Conservation (phyloP, 2,797 vertebrate genomes). For the Myoxocephalus aenaeus region DNA sequence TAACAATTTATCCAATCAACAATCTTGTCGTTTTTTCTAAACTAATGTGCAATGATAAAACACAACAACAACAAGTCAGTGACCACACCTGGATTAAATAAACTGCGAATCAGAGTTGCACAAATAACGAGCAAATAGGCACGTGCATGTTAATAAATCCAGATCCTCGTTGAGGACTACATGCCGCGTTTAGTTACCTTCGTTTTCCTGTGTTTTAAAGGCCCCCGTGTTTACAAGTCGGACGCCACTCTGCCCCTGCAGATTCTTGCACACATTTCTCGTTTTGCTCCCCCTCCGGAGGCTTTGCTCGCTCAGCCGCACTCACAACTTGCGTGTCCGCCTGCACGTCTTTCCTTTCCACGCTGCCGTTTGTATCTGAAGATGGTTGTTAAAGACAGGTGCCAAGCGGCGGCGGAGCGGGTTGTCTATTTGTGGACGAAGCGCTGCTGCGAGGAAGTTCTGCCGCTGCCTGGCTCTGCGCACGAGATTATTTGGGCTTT, state of each 20-base stretch:
- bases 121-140: background rate
- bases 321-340: slow-evolving; percentile 30
- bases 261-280: slow-evolving; percentile 36
- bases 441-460: background rate
- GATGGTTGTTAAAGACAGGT: slow-evolving; percentile 26
- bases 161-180: too few species aligned
- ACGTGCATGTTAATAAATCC: background rate
- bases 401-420: background rate
- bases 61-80: background rate
- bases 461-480: slow-evolving; percentile 21
- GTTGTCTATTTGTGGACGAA: slow-evolving; percentile 38
- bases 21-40: background rate
- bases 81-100: slow-evolving; percentile 32
- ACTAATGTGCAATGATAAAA: background rate
- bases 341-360: slow-evolving; percentile 25
- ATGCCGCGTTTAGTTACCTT: slow-evolving; percentile 40
- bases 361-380: slow-evolving; percentile 17
- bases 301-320: background rate
- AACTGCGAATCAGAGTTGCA: slow-evolving; percentile 8
- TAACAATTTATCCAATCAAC: background rate
- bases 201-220: background rate
- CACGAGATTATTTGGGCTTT: slow-evolving; percentile 59
- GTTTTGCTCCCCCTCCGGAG: slow-evolving; percentile 21
- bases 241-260: slow-evolving; percentile 35
- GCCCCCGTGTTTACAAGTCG: slow-evolving; percentile 21